Base-by-base conservation (phyloP, 2,113 vertebrate species). In the Psophia crepitans region DNA sequence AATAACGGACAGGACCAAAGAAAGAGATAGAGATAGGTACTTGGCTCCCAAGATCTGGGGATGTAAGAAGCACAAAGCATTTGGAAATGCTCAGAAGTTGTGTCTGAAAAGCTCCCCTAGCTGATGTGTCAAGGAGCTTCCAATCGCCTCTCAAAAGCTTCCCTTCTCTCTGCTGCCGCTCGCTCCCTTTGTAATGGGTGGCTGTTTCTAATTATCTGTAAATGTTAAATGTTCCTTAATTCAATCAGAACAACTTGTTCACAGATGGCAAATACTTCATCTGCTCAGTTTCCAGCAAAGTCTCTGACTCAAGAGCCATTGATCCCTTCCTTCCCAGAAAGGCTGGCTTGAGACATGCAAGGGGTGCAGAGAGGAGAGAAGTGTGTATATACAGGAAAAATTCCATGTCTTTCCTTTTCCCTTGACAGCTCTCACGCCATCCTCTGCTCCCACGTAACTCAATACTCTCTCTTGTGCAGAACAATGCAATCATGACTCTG, bases 141-240 rank as follows among this genome's bases (percentile, higher is more conserved):
- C 83, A 66, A 84, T 73, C 15, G 12, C 92, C 92, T 93, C 94
- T 96, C 97, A 81, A 96, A 97, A 97, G 96, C 51, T 71, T 81
- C 91, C 49, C 82, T 80, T 81, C 89, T 78, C 89, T 78, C 30
- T 10, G 60, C 86, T n/a, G 65, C 86, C 20, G 21, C 41, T 87
- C 13, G 28, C 84, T 85, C 87, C 87, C 94, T 97, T 88, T 78
- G 87, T 92, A 41, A 84, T 84, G 91, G 95, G 96, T 94, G 92
- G 92, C 96, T 93, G 95, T 53, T 73, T 95, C 95, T 97, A 97
- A 98, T 98, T 98, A 98, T 96, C 96, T 51, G 57, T 87, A 97
- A 94, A 96, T 95, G 96, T 93, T 98, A 97, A 97, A 96, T 26
- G 75, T 88, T 96, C 95, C 93, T 89, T 96, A 97, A 98, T 96